These are phyloP conservation scores for Chironomus striatipennis DNA, from an alignment of 1,140 invertebrate species.

Conservation along the genomic window DNA sequence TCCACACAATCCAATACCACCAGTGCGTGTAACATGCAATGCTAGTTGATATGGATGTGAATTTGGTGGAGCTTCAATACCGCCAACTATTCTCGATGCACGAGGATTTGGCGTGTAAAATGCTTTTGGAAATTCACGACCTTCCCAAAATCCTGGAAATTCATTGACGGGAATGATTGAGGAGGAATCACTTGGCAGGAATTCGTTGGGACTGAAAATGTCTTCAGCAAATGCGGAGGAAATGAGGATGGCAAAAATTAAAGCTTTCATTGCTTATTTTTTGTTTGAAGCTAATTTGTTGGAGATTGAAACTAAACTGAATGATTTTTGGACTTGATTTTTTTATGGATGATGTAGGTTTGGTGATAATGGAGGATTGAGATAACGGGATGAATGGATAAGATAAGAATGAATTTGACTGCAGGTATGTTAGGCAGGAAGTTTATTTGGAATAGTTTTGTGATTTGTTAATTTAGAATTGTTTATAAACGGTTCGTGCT, in stretches of 20 bases:
- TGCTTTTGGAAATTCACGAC: neutral
- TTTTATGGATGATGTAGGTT: too few relatives aligned
- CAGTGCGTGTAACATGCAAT: conserved; percentile 40
- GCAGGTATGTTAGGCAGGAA: too few relatives aligned
- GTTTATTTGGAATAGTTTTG: too few relatives aligned
- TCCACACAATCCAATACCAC: conserved; percentile 44
- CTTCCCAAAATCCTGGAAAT: neutral
- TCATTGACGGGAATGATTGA: neutral
- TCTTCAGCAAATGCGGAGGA: neutral
- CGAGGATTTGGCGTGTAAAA: neutral
- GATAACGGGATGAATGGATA: too few relatives aligned
- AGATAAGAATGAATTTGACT: too few relatives aligned
- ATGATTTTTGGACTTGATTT: too few relatives aligned
- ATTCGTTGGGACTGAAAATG: neutral
- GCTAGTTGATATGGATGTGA: conserved; percentile 46
- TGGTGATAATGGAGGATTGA: too few relatives aligned
- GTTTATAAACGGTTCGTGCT: too few relatives aligned
- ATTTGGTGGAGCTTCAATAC: conserved; percentile 38
- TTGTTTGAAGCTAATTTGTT: neutral
- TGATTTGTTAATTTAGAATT: too few relatives aligned
- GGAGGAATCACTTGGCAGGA: neutral
- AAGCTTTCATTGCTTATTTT: neutral
- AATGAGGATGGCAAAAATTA: neutral
- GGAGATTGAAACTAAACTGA: too few relatives aligned
- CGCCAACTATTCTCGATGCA: conserved; percentile 37